These are phyloP conservation scores for Callionymus lyra DNA, from an alignment of 2,113 vertebrate genomes.

Conservation along the genomic window DNA sequence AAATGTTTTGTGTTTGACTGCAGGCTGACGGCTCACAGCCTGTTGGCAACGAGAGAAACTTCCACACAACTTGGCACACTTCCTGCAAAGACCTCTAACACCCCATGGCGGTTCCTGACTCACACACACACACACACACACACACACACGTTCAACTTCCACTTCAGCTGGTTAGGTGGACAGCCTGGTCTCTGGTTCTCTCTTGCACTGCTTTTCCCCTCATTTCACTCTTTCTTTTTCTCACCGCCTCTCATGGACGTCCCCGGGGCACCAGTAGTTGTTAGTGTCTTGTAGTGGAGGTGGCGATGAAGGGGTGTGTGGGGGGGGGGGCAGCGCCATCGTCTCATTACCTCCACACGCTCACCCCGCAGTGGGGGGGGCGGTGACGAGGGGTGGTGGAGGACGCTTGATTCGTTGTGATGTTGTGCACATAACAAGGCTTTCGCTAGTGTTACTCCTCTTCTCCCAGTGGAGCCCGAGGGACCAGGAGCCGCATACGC, in stretches of 20 bases:
- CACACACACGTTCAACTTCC: slow-evolving; percentile 50
- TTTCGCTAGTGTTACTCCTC: slow-evolving; percentile 45
- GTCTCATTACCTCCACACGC: slow-evolving; percentile 62
- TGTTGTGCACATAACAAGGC: slow-evolving; percentile 55
- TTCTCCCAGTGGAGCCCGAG: slow-evolving; percentile 30
- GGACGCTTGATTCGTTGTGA: slow-evolving; percentile 57
- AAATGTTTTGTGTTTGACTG: slow-evolving; percentile 18
- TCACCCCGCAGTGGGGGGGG: slow-evolving; percentile 39
- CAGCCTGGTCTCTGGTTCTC: slow-evolving; percentile 38
- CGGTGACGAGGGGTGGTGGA: slow-evolving; percentile 38
- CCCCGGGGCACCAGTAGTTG: slow-evolving; percentile 58
- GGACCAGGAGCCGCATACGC: slow-evolving; percentile 32
- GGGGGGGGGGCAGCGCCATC: slow-evolving; percentile 27
- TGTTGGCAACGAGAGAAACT: slow-evolving; percentile 48
- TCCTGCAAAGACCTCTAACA: slow-evolving; percentile 46
- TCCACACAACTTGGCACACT: slow-evolving; percentile 55
- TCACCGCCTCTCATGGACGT: slow-evolving; percentile 48
- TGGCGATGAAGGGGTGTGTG: slow-evolving; percentile 29
- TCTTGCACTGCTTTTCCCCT: slow-evolving; percentile 25
- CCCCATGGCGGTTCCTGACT: slow-evolving; percentile 50
- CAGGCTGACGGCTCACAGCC: slow-evolving; percentile 23
- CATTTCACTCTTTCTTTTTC: slow-evolving; percentile 37
- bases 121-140: slow-evolving; percentile 28
- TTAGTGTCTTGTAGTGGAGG: slow-evolving; percentile 48
- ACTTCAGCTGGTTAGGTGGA: slow-evolving; percentile 67